Percentiles rank a stretch among this genome's conserved stretches.
Conservation (phyloP, 2,113 vertebrate species). For the Nothocercus nigrocapillus region DNA sequence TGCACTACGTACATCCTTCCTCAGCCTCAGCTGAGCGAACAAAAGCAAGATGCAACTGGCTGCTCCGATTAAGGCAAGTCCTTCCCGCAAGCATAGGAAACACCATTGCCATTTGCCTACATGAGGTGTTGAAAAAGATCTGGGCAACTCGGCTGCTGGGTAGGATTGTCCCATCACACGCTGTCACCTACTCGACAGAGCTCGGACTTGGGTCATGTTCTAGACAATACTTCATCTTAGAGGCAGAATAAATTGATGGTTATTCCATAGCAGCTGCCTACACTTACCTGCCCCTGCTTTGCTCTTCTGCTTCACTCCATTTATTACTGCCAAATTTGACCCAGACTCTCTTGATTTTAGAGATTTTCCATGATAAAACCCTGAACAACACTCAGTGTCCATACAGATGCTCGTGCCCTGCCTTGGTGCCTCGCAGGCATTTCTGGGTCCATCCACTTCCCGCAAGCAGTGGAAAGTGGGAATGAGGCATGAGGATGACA, state of each 20-base stretch:
- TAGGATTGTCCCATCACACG: not conserved
- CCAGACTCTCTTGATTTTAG: not conserved
- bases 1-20: not conserved
- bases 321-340: not conserved
- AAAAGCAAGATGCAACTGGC: not conserved
- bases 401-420: fast-evolving
- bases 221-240: not conserved
- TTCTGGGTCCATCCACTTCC: fast-evolving
- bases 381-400: fast-evolving
- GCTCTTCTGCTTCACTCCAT: fast-evolving
- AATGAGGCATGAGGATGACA: fast-evolving
- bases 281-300: not conserved
- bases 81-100: not conserved
- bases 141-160: fast-evolving
- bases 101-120: conserved; percentile 18
- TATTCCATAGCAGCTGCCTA: not conserved
- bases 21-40: not conserved
- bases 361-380: too few species aligned
- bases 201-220: not conserved
- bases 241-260: not conserved
- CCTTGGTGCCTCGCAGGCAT: fast-evolving
- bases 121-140: not conserved
- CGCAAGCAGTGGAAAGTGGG: not conserved
- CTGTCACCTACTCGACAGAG: fast-evolving
- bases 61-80: not conserved